Conservation (phyloP, 2,113 vertebrate genomes). For the Petrocephalus microphthalmus region DNA sequence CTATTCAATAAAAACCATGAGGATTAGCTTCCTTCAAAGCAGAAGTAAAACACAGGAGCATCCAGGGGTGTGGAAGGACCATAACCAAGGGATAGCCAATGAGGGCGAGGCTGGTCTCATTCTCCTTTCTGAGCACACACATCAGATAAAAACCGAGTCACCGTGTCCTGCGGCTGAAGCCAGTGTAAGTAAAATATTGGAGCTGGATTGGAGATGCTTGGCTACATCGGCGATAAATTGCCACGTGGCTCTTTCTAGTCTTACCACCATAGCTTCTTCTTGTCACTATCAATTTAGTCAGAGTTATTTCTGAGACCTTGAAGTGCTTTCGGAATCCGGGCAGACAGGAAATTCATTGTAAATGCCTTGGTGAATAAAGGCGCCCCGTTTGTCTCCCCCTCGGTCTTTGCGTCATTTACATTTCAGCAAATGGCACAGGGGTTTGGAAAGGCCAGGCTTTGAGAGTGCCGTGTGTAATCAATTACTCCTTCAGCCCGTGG, state of each 20-base stretch:
- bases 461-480: slow-evolving; percentile 26
- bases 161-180: not conserved
- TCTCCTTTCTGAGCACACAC: not conserved
- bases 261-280: slow-evolving; percentile 16
- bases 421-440: slow-evolving; percentile 32
- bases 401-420: slow-evolving; percentile 29
- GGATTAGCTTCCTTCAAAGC: too few relatives aligned
- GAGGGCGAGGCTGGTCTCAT: not conserved
- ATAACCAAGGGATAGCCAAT: not conserved
- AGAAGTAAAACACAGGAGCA: too few relatives aligned
- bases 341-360: slow-evolving; percentile 32
- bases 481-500: slow-evolving; percentile 9
- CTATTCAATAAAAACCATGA: too few relatives aligned
- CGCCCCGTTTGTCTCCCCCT: not conserved
- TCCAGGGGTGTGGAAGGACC: too few relatives aligned
- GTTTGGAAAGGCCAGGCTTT: slow-evolving; percentile 28
- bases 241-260: slow-evolving; percentile 22
- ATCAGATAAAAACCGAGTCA: not conserved
- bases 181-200: slow-evolving; percentile 29
- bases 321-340: slow-evolving; percentile 29
- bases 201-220: slow-evolving; percentile 28
- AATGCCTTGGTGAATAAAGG: slow-evolving; percentile 28
- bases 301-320: slow-evolving; percentile 34
- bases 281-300: slow-evolving; percentile 34
- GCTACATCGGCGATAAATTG: slow-evolving; percentile 28